Conservation (phyloP, 2,113 vertebrate species). For the Isichthys henryi region DNA sequence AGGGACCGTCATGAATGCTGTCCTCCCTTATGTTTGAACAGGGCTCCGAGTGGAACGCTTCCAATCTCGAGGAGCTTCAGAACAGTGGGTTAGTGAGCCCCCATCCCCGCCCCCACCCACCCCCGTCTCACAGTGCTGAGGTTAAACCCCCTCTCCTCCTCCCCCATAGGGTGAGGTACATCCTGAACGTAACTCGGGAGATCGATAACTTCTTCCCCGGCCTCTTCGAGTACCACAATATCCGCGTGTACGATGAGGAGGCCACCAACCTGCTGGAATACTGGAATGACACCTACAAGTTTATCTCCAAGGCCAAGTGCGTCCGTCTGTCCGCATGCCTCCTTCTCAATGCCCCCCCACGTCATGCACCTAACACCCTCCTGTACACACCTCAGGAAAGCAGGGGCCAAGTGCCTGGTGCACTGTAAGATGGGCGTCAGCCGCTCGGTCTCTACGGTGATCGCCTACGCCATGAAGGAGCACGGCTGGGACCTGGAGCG, state of each 20-base stretch:
- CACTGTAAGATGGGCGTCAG: conserved; percentile 99
- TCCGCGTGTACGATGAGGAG: conserved; percentile 93
- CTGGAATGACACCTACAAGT: conserved; percentile 98
- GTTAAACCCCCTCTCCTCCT: background rate
- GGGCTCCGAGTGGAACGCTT: conserved; percentile 98
- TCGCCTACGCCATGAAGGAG: conserved; percentile 97
- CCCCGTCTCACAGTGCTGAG: background rate
- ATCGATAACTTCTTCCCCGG: conserved; percentile 98
- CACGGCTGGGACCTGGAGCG: conserved; percentile 92
- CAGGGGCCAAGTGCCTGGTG: conserved; percentile 90
- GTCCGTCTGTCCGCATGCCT: conserved; percentile 32
- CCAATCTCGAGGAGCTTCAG: conserved; percentile 93
- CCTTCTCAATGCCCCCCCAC: background rate
- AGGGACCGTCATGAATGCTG: background rate
- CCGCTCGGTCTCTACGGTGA: conserved; percentile 91
- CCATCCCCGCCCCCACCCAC: too few species aligned
- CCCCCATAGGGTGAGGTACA: conserved; percentile 75
- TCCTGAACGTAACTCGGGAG: conserved; percentile 92
- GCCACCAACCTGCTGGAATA: conserved; percentile 93
- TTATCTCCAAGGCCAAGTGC: conserved; percentile 97
- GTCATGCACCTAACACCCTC: background rate
- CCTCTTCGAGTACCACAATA: conserved; percentile 92
- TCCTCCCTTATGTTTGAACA: conserved; percentile 43
- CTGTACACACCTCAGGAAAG: conserved; percentile 64
- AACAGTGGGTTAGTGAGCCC: conserved; percentile 79